A percentile compares a stretch with the other conserved stretches of the same genome.
Conservation (phyloP, 2,888 invertebrate species). For the Drosophila paranaensis region DNA sequence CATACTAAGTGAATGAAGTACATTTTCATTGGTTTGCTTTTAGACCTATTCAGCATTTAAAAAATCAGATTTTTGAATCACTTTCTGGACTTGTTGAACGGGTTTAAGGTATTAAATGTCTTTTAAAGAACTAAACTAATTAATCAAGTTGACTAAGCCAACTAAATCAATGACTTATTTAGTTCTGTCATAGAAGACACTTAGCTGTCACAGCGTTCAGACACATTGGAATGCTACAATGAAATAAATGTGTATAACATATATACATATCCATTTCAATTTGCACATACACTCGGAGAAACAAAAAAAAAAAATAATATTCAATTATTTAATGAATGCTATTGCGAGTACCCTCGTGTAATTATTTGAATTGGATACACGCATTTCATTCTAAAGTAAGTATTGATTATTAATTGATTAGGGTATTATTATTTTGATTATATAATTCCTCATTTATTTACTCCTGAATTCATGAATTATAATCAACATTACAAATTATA, state of each 20-base stretch:
- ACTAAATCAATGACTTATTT: conserved; percentile 11
- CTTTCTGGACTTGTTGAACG: neutral
- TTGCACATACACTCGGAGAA: conserved; percentile 6
- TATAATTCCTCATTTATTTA: no score
- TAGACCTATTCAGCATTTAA: neutral
- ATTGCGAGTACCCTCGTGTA: no score
- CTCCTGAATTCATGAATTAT: no score
- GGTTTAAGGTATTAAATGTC: neutral
- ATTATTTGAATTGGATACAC: no score
- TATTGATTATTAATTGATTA: no score
- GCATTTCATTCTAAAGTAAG: no score
- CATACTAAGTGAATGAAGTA: neutral
- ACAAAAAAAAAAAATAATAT: neutral
- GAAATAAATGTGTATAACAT: neutral
- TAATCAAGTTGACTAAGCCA: conserved; percentile 4
- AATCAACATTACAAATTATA: no score
- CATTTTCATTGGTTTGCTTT: neutral
- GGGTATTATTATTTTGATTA: no score
- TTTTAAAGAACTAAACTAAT: neutral
- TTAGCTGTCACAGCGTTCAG: conserved; percentile 7
- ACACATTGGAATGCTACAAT: conserved; percentile 10
- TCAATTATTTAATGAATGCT: neutral
- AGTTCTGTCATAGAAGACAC: conserved; percentile 1
- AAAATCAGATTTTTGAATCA: neutral
- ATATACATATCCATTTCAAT: neutral